These are phyloP conservation scores for Syngnathus floridae DNA, from an alignment of 2,113 vertebrate species.

Conservation along the genomic window DNA sequence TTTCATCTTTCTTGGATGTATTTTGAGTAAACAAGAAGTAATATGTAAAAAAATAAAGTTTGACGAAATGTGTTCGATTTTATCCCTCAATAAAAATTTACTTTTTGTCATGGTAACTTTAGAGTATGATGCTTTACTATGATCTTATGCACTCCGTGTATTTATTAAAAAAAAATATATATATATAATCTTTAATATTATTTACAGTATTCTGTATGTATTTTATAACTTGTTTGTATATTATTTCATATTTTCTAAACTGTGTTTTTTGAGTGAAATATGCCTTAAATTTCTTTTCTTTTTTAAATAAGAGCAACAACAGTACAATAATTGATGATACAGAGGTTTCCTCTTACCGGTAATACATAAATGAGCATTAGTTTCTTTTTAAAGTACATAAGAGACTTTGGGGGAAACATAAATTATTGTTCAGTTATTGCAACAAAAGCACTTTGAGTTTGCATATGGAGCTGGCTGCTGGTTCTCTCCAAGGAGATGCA, in stretches of 20 bases:
- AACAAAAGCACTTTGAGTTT: not conserved
- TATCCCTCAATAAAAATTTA: not conserved
- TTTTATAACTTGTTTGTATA: no score
- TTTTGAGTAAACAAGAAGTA: slow-evolving; percentile 4
- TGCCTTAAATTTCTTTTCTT: no score
- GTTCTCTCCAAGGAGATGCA: not conserved
- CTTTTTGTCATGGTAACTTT: no score
- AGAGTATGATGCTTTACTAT: no score
- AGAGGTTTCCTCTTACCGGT: not conserved
- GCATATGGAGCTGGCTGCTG: not conserved
- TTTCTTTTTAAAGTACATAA: not conserved
- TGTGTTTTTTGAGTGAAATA: no score
- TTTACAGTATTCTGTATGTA: no score
- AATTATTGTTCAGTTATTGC: slow-evolving; percentile 1
- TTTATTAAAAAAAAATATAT: no score
- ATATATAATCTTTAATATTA: no score
- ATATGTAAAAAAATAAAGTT: not conserved
- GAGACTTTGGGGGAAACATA: not conserved
- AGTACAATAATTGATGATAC: no score
- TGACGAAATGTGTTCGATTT: not conserved
- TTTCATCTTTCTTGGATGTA: not conserved
- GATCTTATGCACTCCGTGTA: no score
- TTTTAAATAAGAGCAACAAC: no score
- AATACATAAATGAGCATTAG: not conserved
- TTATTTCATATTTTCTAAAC: no score